Conservation (phyloP, 2,113 vertebrate species). For the Capricornis sumatraensis region DNA sequence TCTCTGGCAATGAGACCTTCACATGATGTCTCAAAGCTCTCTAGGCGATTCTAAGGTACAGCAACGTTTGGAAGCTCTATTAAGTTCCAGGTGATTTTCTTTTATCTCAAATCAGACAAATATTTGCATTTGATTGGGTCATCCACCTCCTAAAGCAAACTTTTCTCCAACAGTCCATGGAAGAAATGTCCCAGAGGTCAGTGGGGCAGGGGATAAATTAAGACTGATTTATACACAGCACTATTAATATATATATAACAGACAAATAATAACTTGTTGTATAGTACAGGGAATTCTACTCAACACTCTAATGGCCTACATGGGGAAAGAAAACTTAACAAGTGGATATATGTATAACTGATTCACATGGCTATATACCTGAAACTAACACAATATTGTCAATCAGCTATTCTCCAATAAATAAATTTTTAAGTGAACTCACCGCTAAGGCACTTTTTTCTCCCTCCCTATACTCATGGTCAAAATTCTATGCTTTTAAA, state of each 20-base stretch:
- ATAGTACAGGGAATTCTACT: background rate
- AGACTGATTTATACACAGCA: background rate
- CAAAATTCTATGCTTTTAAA: background rate
- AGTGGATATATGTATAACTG: background rate
- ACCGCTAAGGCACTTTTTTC: background rate
- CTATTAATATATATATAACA: background rate
- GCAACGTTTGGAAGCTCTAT: too few relatives aligned
- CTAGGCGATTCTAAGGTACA: background rate
- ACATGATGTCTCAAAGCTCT: background rate
- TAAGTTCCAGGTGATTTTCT: background rate
- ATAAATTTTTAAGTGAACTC: background rate
- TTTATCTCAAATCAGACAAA: background rate
- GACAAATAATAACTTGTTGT: background rate
- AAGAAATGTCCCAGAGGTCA: background rate
- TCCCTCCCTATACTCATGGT: background rate
- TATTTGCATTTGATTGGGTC: background rate
- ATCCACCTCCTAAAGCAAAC: background rate
- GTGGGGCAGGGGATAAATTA: background rate
- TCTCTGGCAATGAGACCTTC: too few relatives aligned
- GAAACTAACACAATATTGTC: background rate
- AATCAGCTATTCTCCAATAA: background rate
- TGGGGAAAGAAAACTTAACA: background rate
- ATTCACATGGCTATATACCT: background rate
- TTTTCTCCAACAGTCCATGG: background rate
- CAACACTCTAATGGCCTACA: background rate